Evolutionary conservation across 2,113 vertebrate genomes (phyloP).

Genomic region (Pitta sordida): DNA sequence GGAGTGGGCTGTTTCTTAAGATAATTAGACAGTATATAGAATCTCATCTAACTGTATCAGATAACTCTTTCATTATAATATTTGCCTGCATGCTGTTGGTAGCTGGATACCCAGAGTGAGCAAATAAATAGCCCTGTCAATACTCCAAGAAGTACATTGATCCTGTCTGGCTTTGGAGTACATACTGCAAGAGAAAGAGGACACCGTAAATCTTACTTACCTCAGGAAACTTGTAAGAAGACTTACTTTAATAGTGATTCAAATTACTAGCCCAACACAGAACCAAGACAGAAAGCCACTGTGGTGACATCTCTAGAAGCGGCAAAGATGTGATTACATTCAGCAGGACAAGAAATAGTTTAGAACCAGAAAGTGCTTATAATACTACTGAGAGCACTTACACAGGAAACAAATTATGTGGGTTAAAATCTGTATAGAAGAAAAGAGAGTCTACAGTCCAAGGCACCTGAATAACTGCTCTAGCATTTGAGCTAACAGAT

Average conservation of each 20-base stretch:
- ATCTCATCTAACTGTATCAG: background rate
- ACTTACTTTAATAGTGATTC: background rate
- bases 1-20: background rate
- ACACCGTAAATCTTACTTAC: background rate
- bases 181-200: background rate
- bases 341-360: background rate
- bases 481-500: background rate
- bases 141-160: background rate
- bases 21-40: background rate
- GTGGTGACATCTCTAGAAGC: background rate
- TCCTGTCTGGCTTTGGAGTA: background rate
- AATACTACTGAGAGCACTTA: background rate
- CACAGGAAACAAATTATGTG: fast-evolving
- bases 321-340: background rate
- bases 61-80: background rate
- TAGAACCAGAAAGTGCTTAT: background rate
- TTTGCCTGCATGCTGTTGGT: background rate
- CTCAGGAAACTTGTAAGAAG: background rate
- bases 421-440: background rate
- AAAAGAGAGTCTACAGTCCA: background rate
- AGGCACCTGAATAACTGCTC: background rate
- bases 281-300: fast-evolving
- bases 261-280: background rate
- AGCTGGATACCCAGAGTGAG: background rate
- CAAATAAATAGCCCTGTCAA: background rate